phyloP scores from a whole-genome alignment of 2,113 vertebrate genomes.

The Axis porcinus region DNA sequence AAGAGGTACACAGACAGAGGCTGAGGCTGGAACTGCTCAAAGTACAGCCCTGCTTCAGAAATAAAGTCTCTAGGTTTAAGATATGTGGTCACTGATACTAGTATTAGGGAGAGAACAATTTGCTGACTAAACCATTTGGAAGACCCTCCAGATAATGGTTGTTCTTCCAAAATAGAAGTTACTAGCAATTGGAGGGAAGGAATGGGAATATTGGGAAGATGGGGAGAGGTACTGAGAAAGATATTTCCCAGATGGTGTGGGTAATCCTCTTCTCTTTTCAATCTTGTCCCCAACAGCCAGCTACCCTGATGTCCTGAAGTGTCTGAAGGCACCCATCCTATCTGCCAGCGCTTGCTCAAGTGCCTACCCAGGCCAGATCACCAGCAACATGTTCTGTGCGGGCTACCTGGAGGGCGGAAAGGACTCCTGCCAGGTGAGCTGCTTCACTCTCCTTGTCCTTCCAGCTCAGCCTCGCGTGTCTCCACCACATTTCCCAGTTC shows the following conservation, averaged over 20 bases:
- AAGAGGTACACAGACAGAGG: background rate
- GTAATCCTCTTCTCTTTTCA: background rate
- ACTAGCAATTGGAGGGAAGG: background rate
- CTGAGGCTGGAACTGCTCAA: background rate
- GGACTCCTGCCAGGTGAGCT: constrained; percentile 84
- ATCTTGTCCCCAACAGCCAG: constrained; percentile 64
- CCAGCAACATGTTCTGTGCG: constrained; percentile 81
- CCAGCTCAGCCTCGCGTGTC: background rate
- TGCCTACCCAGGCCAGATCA: constrained; percentile 80
- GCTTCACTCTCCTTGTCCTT: rapidly evolving
- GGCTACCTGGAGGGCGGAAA: constrained; percentile 83
- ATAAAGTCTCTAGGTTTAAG: background rate
- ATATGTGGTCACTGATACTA: background rate
- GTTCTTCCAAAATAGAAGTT: background rate
- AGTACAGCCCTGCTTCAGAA: background rate
- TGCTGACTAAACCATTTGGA: background rate
- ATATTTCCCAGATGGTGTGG: background rate
- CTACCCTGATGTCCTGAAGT: constrained; percentile 80
- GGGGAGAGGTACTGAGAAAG: background rate
- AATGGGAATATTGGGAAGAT: background rate
- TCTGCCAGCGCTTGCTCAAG: constrained; percentile 65
- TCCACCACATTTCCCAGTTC: background rate
- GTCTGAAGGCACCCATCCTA: constrained; percentile 80
- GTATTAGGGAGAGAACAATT: background rate
- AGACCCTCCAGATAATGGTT: background rate